Evolutionary conservation across 2,113 vertebrate species (phyloP).

Genomic region (Prietella phreatophila): DNA sequence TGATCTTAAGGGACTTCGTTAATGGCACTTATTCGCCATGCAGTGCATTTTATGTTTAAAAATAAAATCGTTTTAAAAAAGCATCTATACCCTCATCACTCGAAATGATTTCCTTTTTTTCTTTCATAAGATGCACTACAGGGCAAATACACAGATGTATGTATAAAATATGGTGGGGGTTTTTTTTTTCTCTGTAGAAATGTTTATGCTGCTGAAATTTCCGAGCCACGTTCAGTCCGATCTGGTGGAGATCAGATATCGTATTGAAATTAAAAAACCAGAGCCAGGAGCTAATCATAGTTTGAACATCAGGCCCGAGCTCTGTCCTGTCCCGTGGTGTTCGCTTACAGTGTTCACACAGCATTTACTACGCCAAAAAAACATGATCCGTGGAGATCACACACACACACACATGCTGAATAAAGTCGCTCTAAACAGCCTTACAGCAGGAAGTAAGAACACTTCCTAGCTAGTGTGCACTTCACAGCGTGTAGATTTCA

Average conservation of each 20-base stretch:
- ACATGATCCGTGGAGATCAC: not conserved
- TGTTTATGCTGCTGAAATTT: not conserved
- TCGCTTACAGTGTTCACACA: not conserved
- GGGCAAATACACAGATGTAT: not conserved
- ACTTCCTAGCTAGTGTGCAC: not conserved
- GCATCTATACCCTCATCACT: too few relatives aligned
- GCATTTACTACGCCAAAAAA: not conserved
- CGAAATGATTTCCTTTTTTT: too few relatives aligned
- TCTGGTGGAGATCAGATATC: not conserved
- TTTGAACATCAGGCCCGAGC: not conserved
- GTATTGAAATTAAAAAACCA: not conserved
- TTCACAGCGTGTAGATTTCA: not conserved
- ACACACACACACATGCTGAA: not conserved
- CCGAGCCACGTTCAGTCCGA: not conserved
- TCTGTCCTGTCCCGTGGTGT: not conserved
- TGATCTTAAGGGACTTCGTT: not conserved
- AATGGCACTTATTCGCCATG: not conserved
- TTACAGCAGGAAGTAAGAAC: not conserved
- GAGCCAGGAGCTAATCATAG: not conserved
- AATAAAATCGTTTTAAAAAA: not conserved
- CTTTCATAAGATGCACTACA: not conserved
- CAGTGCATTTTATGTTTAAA: not conserved
- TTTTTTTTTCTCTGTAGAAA: not conserved
- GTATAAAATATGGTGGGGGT: too few relatives aligned
- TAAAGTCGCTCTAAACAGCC: not conserved